Conservation (phyloP, 1,140 invertebrate species). For the Bombus confusus region DNA sequence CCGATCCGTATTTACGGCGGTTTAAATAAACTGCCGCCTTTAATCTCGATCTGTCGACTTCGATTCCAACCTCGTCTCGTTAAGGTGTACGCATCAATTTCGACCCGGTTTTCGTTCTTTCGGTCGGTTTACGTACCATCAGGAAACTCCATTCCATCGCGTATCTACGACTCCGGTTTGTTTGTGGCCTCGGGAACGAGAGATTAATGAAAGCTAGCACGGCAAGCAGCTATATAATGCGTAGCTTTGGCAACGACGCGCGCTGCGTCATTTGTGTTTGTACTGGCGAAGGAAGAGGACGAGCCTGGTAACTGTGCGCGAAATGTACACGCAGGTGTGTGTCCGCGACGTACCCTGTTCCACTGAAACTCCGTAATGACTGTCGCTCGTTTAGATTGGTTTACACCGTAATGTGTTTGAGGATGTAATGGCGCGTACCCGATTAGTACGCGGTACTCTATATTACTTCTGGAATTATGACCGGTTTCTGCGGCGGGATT, state of each 20-base stretch:
- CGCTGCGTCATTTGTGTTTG: conserved; percentile 50
- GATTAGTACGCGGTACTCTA: conserved; percentile 54
- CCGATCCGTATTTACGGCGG: no score
- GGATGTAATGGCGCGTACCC: conserved; percentile 54
- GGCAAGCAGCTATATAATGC: conserved; percentile 20
- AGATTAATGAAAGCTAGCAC: conserved; percentile 56
- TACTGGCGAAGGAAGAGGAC: conserved; percentile 43
- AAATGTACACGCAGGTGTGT: conserved; percentile 64
- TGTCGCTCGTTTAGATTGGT: conserved; percentile 67
- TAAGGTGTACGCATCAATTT: not conserved
- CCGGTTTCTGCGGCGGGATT: conserved; percentile 10
- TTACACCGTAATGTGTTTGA: conserved; percentile 60
- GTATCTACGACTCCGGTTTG: not conserved
- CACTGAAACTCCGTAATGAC: conserved; percentile 63
- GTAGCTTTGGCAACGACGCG: conserved; percentile 28
- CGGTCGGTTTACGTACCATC: not conserved
- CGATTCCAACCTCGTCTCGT: not conserved
- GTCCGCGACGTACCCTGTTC: conserved; percentile 41
- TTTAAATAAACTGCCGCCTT: not conserved
- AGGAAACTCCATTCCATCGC: not conserved
- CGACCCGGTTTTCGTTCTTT: not conserved
- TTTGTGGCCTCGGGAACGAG: conserved; percentile 20
- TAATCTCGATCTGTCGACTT: conserved; percentile 7
- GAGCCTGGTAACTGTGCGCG: conserved; percentile 33
- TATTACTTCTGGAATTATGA: conserved; percentile 46